These are phyloP conservation scores for Apostichopus californicus DNA, from an alignment of 35 echinoderm and acorn worm species.

Conservation along the genomic window DNA sequence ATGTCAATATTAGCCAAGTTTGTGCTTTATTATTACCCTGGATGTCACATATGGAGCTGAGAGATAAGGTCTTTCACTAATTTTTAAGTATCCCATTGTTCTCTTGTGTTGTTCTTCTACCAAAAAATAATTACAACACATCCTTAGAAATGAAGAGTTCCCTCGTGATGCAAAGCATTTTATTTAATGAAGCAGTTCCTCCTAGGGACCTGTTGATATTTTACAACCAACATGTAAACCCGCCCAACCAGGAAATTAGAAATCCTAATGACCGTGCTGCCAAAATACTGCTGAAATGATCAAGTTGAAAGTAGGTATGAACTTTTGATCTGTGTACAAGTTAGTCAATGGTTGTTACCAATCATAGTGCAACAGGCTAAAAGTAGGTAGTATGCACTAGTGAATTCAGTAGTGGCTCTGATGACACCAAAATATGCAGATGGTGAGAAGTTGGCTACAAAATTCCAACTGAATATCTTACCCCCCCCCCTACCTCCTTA, in stretches of 20 bases:
- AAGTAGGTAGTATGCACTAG: no score
- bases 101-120: conserved; percentile 8
- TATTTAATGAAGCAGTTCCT: conserved; percentile 12
- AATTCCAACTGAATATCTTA: no score
- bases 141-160: not conserved
- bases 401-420: no score
- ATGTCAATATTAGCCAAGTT: not conserved
- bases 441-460: no score
- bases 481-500: no score
- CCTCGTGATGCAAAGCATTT: not conserved
- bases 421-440: no score
- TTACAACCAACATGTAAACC: not conserved
- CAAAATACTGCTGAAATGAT: not conserved
- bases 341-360: no score
- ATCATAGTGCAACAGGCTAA: no score
- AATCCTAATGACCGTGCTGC: conserved; percentile 25
- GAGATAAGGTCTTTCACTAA: conserved; percentile 27
- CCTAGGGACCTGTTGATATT: conserved; percentile 12
- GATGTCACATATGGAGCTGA: conserved; percentile 14
- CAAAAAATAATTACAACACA: conserved; percentile 20
- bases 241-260: conserved; percentile 15
- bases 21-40: conserved; percentile 1
- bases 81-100: conserved; percentile 29
- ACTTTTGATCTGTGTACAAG: not conserved
- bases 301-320: not conserved